A percentile compares a stretch with the other conserved stretches of the same genome.
Evolutionary conservation across 2,888 invertebrate species (phyloP).

Genomic region (Oxyteleia sp.): DNA sequence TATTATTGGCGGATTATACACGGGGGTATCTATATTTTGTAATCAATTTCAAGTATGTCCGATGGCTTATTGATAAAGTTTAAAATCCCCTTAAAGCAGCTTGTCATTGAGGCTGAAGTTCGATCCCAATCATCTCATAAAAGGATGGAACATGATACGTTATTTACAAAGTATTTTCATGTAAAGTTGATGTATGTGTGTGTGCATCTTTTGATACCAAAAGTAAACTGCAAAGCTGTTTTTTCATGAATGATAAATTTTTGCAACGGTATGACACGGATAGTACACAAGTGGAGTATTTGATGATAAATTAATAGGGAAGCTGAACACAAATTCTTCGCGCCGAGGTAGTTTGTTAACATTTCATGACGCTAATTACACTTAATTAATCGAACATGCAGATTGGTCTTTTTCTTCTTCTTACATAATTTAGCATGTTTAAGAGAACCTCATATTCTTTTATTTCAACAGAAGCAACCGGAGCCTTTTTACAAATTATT

Average conservation of each 20-base stretch:
- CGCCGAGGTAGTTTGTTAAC: conserved; percentile 5
- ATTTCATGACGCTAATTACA: conserved; percentile 34
- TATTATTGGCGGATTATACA: conserved; percentile 47
- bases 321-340: conserved; percentile 4
- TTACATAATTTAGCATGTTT: neutral
- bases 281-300: neutral
- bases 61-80: conserved; percentile 59
- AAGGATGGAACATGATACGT: conserved; percentile 33
- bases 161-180: conserved; percentile 52
- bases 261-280: neutral
- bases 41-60: conserved; percentile 52
- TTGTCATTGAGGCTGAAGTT: conserved; percentile 47
- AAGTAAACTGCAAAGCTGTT: conserved; percentile 10
- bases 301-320: conserved; percentile 49
- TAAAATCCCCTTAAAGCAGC: conserved; percentile 53
- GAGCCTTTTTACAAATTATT: no score
- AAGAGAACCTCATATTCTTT: neutral
- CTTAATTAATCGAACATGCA: conserved; percentile 14
- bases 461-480: no score
- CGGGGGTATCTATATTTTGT: conserved; percentile 40
- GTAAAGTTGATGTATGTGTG: conserved; percentile 31
- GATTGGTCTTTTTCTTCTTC: neutral
- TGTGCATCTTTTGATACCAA: conserved; percentile 24
- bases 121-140: conserved; percentile 54
- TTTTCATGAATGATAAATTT: conserved; percentile 54